Evolutionary conservation across 30 jellyfish, hydroid and myxozoan species (phyloP).

Genomic region (Cassiopea xamachana): DNA sequence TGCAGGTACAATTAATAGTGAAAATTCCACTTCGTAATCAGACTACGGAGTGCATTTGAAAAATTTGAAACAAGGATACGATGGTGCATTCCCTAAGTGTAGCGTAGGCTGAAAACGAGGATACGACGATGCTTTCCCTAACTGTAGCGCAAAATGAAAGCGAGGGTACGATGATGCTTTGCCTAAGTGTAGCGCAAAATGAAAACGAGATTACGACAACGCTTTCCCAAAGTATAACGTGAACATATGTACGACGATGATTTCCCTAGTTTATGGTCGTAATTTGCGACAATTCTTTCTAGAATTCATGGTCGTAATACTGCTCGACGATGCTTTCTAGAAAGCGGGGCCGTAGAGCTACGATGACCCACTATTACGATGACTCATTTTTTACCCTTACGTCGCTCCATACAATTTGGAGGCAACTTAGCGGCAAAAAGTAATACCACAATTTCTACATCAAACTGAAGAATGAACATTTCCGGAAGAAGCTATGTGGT

Average conservation of each 20-base stretch:
- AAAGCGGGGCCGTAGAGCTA: background rate
- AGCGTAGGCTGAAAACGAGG: background rate
- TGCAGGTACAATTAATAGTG: background rate
- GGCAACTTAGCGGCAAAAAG: too few species aligned
- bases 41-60: background rate
- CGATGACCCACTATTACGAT: background rate
- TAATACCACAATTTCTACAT: too few species aligned
- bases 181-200: background rate
- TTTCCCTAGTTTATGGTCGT: background rate
- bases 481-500: too few species aligned
- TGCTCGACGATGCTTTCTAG: background rate
- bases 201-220: background rate
- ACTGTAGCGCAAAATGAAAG: background rate
- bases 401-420: background rate
- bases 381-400: background rate
- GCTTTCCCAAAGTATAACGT: background rate
- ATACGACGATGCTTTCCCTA: slow-evolving; percentile 18
- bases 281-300: background rate
- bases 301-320: background rate
- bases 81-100: background rate
- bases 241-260: background rate
- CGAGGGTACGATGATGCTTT: background rate
- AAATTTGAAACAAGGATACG: background rate
- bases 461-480: too few species aligned
- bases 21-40: background rate